Percentiles rank a stretch among this genome's conserved stretches.
Evolutionary conservation across 2,113 vertebrate genomes (phyloP).

Genomic region (Dicerorhinus sumatrensis): DNA sequence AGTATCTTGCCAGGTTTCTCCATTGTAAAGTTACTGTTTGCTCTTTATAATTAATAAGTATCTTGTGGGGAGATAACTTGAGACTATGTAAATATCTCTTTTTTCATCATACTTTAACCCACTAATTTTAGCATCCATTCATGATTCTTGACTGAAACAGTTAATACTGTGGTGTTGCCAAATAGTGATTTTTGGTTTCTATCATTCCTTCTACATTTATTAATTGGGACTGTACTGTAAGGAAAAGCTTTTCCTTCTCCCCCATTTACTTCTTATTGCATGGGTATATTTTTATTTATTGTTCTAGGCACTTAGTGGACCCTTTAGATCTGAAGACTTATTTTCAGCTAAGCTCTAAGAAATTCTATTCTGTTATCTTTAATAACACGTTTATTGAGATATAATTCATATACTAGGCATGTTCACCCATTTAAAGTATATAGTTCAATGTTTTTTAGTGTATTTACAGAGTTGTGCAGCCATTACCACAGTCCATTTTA

Average conservation of each 20-base stretch:
- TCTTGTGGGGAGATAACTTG: conserved; percentile 4
- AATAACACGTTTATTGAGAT: not conserved
- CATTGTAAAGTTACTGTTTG: not conserved
- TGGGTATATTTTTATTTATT: not conserved
- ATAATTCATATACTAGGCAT: not conserved
- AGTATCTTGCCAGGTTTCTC: not conserved
- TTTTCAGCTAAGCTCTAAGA: not conserved
- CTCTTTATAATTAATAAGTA: conserved; percentile 15
- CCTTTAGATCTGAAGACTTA: not conserved
- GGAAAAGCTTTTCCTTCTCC: not conserved
- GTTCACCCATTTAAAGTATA: not conserved
- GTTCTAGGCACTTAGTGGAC: not conserved
- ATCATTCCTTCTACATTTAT: not conserved
- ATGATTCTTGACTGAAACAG: not conserved
- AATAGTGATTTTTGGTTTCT: not conserved
- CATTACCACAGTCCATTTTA: not conserved
- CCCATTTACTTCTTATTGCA: not conserved
- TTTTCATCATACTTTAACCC: not conserved
- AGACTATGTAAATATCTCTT: not conserved
- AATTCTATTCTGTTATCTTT: not conserved
- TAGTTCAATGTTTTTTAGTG: not conserved
- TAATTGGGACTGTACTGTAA: not conserved
- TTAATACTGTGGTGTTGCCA: not conserved
- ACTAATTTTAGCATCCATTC: not conserved
- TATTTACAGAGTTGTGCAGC: not conserved